Percentiles rank a stretch among this genome's conserved stretches.
Evolutionary conservation across 92 coral and sea anemone genomes (phyloP).

Genomic region (Parazoanthus darwini): DNA sequence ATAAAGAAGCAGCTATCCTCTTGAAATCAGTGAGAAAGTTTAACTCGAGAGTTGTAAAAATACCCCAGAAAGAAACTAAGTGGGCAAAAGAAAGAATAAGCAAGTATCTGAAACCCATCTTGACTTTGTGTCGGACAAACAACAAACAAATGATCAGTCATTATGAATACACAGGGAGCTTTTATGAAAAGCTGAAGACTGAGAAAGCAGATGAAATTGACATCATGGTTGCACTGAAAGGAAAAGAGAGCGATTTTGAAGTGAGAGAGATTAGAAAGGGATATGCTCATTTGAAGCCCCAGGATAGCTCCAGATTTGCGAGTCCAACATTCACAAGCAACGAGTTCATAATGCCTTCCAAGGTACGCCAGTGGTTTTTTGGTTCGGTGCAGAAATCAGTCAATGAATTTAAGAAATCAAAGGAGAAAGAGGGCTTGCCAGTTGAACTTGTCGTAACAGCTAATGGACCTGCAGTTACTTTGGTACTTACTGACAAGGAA

Average conservation of each 20-base stretch:
- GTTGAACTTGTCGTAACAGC: slow-evolving; percentile 48
- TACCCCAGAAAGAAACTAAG: slow-evolving; percentile 44
- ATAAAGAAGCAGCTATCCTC: slow-evolving; percentile 26
- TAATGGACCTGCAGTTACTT: slow-evolving; percentile 84
- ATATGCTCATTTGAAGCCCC: slow-evolving; percentile 1
- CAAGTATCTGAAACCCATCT: slow-evolving; percentile 39
- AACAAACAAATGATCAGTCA: slow-evolving; percentile 10
- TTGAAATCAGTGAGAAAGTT: slow-evolving; percentile 57
- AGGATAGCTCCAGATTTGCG: background rate
- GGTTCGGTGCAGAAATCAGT: slow-evolving; percentile 35
- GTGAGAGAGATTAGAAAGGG: background rate
- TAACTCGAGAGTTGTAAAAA: slow-evolving; percentile 44
- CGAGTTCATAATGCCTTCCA: slow-evolving; percentile 1
- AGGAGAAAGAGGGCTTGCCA: slow-evolving; percentile 15
- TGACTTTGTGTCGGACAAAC: slow-evolving; percentile 19
- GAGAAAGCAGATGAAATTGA: slow-evolving; percentile 35
- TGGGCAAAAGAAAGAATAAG: slow-evolving; percentile 58
- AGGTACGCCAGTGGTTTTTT: slow-evolving; percentile 35
- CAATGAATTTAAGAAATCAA: slow-evolving; percentile 6
- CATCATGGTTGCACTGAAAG: slow-evolving; percentile 41
- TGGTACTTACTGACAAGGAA: slow-evolving; percentile 57
- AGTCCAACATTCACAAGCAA: background rate
- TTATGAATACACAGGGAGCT: slow-evolving; percentile 40
- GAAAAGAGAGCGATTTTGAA: slow-evolving; percentile 21
- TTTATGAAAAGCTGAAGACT: slow-evolving; percentile 26